These are phyloP conservation scores for Drosophila kambysellisi DNA, from an alignment of 2,888 invertebrate species.

Conservation along the genomic window DNA sequence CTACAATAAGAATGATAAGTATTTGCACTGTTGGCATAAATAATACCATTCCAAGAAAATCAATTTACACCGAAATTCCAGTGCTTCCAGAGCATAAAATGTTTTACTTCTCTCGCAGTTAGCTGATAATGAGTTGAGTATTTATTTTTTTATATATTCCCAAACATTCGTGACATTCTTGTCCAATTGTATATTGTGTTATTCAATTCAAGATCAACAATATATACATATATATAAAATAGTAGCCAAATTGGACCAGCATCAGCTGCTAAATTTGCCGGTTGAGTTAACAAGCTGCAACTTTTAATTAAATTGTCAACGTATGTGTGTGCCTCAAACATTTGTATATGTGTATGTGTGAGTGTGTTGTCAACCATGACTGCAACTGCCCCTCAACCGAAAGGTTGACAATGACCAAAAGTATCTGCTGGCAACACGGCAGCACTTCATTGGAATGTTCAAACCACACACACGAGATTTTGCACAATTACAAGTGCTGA, in stretches of 20 bases:
- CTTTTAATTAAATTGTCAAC: conserved; percentile 36
- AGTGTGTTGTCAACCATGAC: conserved; percentile 34
- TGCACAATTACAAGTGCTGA: conserved; percentile 9
- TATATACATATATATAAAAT: background rate
- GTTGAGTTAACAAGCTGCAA: conserved; percentile 13
- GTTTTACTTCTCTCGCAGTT: background rate
- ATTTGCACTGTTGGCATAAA: background rate
- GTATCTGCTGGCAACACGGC: conserved; percentile 10
- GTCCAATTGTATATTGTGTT: background rate
- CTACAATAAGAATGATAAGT: background rate
- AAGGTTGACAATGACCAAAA: conserved; percentile 33
- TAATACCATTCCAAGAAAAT: background rate
- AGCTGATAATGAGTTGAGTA: background rate
- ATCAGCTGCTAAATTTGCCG: conserved; percentile 1
- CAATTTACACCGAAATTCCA: conserved; percentile 19
- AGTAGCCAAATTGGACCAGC: background rate
- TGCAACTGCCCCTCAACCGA: conserved; percentile 4
- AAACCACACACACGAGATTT: conserved; percentile 36
- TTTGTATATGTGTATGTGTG: background rate
- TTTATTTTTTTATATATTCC: background rate
- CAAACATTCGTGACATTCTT: no score
- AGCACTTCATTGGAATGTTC: conserved; percentile 35
- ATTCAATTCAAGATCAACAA: background rate
- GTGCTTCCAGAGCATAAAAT: background rate
- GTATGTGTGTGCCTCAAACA: background rate